These are phyloP conservation scores for Myotis daubentonii DNA, from an alignment of 2,797 vertebrate species.

Conservation along the genomic window DNA sequence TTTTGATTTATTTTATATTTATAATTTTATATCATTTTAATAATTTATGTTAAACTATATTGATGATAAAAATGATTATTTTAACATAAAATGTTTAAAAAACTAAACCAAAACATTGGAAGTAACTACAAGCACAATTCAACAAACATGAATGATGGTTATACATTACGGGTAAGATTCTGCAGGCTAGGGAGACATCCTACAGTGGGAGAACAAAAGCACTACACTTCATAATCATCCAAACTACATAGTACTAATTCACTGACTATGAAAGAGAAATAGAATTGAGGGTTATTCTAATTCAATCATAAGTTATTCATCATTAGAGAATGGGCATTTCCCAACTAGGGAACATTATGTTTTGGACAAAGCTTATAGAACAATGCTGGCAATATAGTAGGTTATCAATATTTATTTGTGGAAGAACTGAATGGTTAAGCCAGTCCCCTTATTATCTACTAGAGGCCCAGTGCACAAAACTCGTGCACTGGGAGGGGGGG, in stretches of 20 bases:
- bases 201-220: not conserved
- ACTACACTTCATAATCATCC: not conserved
- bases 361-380: not conserved
- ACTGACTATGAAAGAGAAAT: slow-evolving; percentile 6
- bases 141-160: not conserved
- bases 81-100: slow-evolving; percentile 20
- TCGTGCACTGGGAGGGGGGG: no score
- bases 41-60: not conserved
- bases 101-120: slow-evolving; percentile 16
- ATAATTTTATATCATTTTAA: not conserved
- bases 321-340: not conserved
- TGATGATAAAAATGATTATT: not conserved
- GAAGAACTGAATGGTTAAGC: not conserved
- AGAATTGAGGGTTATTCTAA: not conserved
- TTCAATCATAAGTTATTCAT: not conserved
- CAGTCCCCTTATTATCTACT: not conserved
- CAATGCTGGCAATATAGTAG: not conserved
- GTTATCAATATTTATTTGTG: not conserved
- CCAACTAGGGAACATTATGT: not conserved
- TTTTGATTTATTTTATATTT: not conserved
- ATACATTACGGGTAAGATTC: slow-evolving; percentile 16
- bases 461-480: no score
- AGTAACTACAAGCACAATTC: slow-evolving; percentile 41
- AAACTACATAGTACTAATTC: not conserved
- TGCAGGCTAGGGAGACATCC: not conserved